Base-by-base conservation (phyloP, 2,888 invertebrate genomes). In the Cephus rjabovi region DNA sequence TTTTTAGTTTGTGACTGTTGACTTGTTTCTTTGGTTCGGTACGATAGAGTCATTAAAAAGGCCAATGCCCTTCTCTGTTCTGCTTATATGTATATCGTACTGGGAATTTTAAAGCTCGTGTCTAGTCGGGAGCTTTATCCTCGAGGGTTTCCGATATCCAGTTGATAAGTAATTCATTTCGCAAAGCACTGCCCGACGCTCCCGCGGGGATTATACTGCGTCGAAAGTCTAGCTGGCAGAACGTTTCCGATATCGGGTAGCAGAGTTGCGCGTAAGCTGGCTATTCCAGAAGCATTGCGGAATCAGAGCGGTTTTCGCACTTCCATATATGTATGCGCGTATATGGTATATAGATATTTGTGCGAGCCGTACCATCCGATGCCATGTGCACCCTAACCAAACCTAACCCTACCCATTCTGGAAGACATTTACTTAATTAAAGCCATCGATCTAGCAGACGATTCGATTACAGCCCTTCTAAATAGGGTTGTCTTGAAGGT, bases 371-470 rank as follows among this genome's bases (percentile, higher is more conserved):
- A 56, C 56, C 23, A 56, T 0, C 56, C 15, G 56, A 23, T 56
- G 9, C 23, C 23, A 56, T 9, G 56, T 15, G 56, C 56, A 56
- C 56, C 56, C 56, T 56, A 56, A 56, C 23, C 9, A 23, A 56
- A 23, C 9, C 40, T 23, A 23, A 56, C 23, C 56, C 23, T 23
- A 23, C 71, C 71, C 71, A 23, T 73, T 40, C 75, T 23, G 75
- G 81, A 82, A 86, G 86, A 86, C 83, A 81, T 83, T 84, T 80
- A 81, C 84, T 86, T 85, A 86, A 86, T 86, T 86, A 86, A 86
- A 86, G 74, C 84, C 86, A 86, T 86, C 84, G 87, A 86, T 86
- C 86, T 79, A 75, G 79, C 82, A 82, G 80, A 81, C 82, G 86
- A 86, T 86, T 86, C 86, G 84, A 82, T 83, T 80, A 69, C 74